Conservation (phyloP, 2,888 invertebrate species). For the Hyppa rectilinea region DNA sequence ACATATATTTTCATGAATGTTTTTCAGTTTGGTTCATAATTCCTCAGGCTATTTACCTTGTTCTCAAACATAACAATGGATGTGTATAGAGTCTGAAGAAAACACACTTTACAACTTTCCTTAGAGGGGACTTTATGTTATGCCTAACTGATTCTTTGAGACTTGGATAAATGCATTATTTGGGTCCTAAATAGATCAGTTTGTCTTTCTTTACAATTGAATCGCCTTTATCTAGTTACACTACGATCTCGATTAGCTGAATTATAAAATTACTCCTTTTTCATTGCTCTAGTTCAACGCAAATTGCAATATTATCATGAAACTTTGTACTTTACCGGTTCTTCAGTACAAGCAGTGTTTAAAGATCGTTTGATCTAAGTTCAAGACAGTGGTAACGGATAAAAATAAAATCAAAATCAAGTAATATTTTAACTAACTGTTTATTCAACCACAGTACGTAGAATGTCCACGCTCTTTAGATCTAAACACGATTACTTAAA, state of each 20-base stretch:
- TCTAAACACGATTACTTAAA: constrained; percentile 64
- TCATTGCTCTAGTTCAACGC: background rate
- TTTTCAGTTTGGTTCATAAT: constrained; percentile 11
- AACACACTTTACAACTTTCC: background rate
- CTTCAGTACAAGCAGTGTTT: background rate
- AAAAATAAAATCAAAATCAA: constrained; percentile 70
- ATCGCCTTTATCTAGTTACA: background rate
- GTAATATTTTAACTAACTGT: constrained; percentile 84
- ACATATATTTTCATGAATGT: constrained; percentile 29
- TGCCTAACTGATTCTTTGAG: background rate
- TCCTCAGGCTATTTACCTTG: background rate
- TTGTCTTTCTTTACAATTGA: background rate
- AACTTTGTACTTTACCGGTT: background rate
- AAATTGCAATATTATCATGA: background rate
- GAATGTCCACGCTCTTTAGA: constrained; percentile 74
- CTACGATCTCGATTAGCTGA: background rate
- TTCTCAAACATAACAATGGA: no score
- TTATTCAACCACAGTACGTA: constrained; percentile 86
- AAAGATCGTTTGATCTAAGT: background rate
- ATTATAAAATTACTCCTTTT: no score
- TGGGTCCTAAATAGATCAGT: background rate
- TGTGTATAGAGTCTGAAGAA: no score
- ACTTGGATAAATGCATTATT: background rate
- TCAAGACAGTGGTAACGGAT: background rate
- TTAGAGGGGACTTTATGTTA: background rate